These are phyloP conservation scores for Enteromius argenteus DNA, from an alignment of 2,797 vertebrate species.

Conservation along the genomic window DNA sequence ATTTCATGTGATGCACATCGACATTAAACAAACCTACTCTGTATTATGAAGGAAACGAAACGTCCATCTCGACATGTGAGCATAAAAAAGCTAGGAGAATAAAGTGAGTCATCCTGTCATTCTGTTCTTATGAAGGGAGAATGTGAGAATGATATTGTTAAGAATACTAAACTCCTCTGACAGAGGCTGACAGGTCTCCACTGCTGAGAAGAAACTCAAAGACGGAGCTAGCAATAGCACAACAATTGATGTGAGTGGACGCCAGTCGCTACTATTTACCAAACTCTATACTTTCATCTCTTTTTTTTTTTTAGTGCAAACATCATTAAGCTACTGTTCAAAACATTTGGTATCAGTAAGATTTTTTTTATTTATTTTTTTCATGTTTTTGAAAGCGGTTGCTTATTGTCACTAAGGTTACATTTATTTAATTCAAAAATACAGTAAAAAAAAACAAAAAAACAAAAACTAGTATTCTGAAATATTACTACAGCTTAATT, in stretches of 20 bases:
- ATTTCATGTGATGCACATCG: not conserved
- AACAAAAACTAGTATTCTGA: not conserved
- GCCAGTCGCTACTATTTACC: slow-evolving; percentile 27
- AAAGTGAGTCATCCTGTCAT: slow-evolving; percentile 33
- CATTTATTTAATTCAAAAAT: not conserved
- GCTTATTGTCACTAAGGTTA: not conserved
- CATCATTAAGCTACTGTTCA: not conserved
- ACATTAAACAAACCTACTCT: not conserved
- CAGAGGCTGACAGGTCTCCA: slow-evolving; percentile 57
- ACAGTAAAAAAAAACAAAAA: not conserved
- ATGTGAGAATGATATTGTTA: slow-evolving; percentile 48
- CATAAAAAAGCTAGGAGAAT: slow-evolving; percentile 10
- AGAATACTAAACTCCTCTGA: slow-evolving; percentile 56
- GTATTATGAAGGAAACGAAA: not conserved
- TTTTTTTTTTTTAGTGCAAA: not conserved
- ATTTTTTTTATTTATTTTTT: not conserved
- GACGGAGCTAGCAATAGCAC: slow-evolving; percentile 25
- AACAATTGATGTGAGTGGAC: slow-evolving; percentile 5
- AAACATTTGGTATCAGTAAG: not conserved
- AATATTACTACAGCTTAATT: not conserved
- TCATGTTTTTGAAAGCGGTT: not conserved
- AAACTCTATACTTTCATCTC: slow-evolving; percentile 15
- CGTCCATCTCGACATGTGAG: not conserved
- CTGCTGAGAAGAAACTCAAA: slow-evolving; percentile 26
- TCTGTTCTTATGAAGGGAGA: not conserved